phyloP scores from a whole-genome alignment of 2,888 invertebrate genomes.

The Drosophila testacea region DNA sequence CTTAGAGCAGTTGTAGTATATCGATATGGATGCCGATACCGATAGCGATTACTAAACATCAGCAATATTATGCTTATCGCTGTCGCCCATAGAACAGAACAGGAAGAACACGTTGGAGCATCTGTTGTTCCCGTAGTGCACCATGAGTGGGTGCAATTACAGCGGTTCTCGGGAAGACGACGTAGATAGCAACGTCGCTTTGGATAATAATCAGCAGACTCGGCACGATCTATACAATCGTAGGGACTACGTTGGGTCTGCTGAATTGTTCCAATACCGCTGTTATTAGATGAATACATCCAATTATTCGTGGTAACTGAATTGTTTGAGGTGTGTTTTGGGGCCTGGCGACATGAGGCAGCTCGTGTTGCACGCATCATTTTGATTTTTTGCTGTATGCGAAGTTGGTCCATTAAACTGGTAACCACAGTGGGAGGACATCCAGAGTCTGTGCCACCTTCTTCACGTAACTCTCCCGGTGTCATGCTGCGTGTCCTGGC shows the following conservation, averaged over 20 bases:
- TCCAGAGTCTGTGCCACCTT: neutral
- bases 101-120: conserved; percentile 22
- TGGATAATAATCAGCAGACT: conserved; percentile 2
- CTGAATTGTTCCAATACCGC: neutral
- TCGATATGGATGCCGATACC: conserved; percentile 2
- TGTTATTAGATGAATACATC: neutral
- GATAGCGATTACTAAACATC: conserved; percentile 4
- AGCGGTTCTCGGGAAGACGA: conserved; percentile 41
- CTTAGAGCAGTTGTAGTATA: neutral
- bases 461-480: neutral
- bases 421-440: neutral
- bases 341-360: neutral
- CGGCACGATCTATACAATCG: neutral
- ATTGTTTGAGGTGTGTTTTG: neutral
- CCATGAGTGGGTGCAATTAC: conserved; percentile 41
- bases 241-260: neutral
- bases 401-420: conserved; percentile 5
- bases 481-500: conserved; percentile 9
- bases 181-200: conserved; percentile 42
- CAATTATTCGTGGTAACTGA: neutral
- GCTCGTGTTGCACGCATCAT: neutral
- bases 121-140: conserved; percentile 36
- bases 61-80: neutral
- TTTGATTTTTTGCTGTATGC: neutral
- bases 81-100: conserved; percentile 41